These are phyloP conservation scores for Atopsyche davidsoni DNA, from an alignment of 1,140 invertebrate species.

Conservation along the genomic window DNA sequence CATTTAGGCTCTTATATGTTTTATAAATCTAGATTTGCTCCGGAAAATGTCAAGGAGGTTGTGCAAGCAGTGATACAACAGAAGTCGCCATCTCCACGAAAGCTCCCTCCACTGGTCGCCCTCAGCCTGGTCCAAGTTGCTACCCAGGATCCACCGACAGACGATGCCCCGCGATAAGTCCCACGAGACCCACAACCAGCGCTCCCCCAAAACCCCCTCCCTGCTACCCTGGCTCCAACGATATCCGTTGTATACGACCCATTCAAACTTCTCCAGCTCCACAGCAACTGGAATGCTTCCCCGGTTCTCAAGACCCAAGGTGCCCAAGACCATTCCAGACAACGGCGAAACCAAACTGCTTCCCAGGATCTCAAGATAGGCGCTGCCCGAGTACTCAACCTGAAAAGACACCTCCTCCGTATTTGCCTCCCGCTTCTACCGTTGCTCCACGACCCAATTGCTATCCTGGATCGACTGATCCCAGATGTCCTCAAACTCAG, in stretches of 20 bases:
- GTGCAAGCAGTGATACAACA: conserved; percentile 34
- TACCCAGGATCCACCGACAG: conserved; percentile 36
- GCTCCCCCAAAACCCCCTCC: conserved; percentile 26
- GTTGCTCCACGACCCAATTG: conserved; percentile 34
- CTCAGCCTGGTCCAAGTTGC: conserved; percentile 29
- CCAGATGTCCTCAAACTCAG: conserved; percentile 31
- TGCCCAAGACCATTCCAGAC: conserved; percentile 33
- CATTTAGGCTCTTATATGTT: too few relatives aligned
- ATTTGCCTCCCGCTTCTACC: conserved; percentile 35
- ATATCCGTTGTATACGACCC: conserved; percentile 33
- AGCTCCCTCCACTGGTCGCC: conserved; percentile 33
- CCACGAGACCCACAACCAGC: conserved; percentile 34
- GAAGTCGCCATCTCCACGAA: conserved; percentile 33
- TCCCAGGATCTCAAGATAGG: conserved; percentile 31
- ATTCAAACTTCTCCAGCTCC: too few relatives aligned
- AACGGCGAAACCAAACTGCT: conserved; percentile 32
- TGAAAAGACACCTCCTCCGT: conserved; percentile 17
- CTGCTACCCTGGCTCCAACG: conserved; percentile 37
- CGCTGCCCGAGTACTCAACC: conserved; percentile 23
- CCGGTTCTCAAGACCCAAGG: conserved; percentile 38
- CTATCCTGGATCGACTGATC: conserved; percentile 36
- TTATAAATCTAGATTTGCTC: conserved; percentile 40
- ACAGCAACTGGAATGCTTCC: conserved; percentile 37
- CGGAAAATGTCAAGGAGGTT: conserved; percentile 37
- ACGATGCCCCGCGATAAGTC: conserved; percentile 31